Evolutionary conservation across 2,797 vertebrate species (phyloP).

Genomic region (Acanthis flammea): DNA sequence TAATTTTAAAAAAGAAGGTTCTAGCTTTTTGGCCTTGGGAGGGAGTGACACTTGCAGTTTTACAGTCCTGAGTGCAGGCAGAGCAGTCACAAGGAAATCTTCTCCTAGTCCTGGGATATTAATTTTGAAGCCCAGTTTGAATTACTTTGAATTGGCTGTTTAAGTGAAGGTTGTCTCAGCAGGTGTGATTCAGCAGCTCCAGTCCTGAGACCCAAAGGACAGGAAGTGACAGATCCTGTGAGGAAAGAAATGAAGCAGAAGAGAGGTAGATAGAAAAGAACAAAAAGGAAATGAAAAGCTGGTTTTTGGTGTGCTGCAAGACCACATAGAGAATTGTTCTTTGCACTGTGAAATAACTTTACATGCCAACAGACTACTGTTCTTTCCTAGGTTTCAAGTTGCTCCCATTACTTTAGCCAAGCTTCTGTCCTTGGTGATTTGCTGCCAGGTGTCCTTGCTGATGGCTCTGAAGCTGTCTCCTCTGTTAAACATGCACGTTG

Average conservation of each 20-base stretch:
- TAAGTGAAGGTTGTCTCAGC: neutral
- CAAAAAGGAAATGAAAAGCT: neutral
- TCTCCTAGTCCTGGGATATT: neutral
- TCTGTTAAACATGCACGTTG: neutral
- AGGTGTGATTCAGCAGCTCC: neutral
- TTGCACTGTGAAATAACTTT: neutral
- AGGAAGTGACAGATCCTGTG: neutral
- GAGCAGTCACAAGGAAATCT: neutral
- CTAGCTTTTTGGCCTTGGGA: neutral
- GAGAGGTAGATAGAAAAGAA: neutral
- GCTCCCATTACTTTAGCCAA: neutral
- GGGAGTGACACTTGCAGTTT: neutral
- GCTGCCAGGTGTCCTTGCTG: neutral
- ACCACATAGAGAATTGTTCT: neutral
- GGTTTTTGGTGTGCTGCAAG: rapidly evolving
- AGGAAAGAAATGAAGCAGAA: neutral
- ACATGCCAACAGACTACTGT: rapidly evolving
- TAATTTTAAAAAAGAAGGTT: neutral
- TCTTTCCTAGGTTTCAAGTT: neutral
- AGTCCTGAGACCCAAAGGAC: neutral
- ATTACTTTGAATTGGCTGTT: neutral
- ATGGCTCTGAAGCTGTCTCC: neutral
- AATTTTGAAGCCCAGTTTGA: neutral
- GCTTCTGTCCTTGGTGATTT: neutral
- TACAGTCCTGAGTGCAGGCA: neutral